Percentiles rank a stretch among this genome's conserved stretches.
Conservation (phyloP, 1,140 invertebrate species). For the Brachionus rubens region DNA sequence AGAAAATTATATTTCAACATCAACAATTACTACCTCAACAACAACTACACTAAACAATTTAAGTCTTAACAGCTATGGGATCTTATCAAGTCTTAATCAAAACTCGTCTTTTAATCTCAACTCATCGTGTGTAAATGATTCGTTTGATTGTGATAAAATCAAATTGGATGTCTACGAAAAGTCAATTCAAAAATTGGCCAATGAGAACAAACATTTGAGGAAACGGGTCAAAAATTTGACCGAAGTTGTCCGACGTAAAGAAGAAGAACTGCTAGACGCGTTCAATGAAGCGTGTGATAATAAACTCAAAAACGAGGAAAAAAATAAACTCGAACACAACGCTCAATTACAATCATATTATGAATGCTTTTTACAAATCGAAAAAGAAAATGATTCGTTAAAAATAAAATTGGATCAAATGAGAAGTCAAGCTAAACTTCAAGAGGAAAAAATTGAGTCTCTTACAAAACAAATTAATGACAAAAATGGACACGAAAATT, state of each 20-base stretch:
- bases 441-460: slow-evolving; percentile 1
- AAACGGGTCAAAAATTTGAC: slow-evolving; percentile 42
- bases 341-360: slow-evolving; percentile 44
- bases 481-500: neutral
- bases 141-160: slow-evolving; percentile 33
- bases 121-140: slow-evolving; percentile 25
- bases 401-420: slow-evolving; percentile 14
- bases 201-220: slow-evolving; percentile 27
- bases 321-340: slow-evolving; percentile 33
- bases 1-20: slow-evolving; percentile 21
- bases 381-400: slow-evolving; percentile 36
- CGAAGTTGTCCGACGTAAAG: neutral
- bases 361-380: slow-evolving; percentile 44
- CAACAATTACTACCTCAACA: slow-evolving; percentile 1
- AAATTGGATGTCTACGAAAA: slow-evolving; percentile 28
- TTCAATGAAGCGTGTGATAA: slow-evolving; percentile 15
- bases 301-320: slow-evolving; percentile 21
- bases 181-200: slow-evolving; percentile 17
- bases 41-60: slow-evolving; percentile 17
- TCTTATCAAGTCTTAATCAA: slow-evolving; percentile 27
- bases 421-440: neutral
- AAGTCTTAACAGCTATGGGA: slow-evolving; percentile 4
- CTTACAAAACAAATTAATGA: neutral
- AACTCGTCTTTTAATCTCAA: slow-evolving; percentile 19
- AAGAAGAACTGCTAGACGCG: slow-evolving; percentile 19